Evolutionary conservation across 2,113 vertebrate species (phyloP).

Genomic region (Brachirus orientalis): DNA sequence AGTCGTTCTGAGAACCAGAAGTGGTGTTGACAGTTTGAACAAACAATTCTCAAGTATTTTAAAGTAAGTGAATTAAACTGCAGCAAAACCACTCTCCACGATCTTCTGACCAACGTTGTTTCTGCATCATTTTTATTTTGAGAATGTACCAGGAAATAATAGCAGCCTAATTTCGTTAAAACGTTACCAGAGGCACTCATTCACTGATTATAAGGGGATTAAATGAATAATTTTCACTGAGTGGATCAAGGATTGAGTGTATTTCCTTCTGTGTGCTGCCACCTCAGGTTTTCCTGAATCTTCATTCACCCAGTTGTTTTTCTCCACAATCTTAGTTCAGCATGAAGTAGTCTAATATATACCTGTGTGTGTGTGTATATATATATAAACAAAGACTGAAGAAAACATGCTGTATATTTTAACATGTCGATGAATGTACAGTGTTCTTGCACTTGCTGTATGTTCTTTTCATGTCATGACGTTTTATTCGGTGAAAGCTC

Average conservation of each 20-base stretch:
- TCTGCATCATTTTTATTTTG: background rate
- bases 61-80: too few species aligned
- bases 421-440: background rate
- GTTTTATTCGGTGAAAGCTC: background rate
- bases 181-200: background rate
- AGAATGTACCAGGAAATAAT: conserved; percentile 16
- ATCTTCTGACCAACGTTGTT: conserved; percentile 19
- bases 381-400: background rate
- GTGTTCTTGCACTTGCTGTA: background rate
- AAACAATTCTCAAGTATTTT: background rate
- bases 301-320: background rate
- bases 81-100: background rate
- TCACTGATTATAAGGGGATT: background rate
- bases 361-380: background rate
- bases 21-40: background rate
- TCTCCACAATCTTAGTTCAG: background rate
- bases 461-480: background rate
- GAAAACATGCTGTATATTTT: background rate
- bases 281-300: conserved; percentile 8
- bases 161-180: background rate
- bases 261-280: too few species aligned
- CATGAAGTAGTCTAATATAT: background rate
- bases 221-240: too few species aligned
- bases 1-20: conserved; percentile 25
- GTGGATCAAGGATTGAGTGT: background rate